phyloP scores from a whole-genome alignment of 2,888 invertebrate genomes.

The Agrochola macilenta region DNA sequence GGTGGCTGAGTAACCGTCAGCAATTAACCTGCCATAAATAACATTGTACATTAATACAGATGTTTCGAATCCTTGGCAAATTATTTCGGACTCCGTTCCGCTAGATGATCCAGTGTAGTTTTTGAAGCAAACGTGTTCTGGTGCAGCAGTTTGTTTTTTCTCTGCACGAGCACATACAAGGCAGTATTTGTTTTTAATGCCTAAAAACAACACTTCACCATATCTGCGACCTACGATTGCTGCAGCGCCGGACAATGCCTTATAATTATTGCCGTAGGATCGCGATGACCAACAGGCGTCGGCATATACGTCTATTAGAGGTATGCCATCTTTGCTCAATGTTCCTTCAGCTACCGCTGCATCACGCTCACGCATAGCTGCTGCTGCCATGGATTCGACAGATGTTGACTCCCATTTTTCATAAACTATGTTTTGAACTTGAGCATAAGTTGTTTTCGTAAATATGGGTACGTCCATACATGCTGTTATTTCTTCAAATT shows the following conservation, averaged over 20 bases:
- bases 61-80: constrained; percentile 22
- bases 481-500: too few relatives aligned
- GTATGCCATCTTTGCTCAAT: constrained; percentile 9
- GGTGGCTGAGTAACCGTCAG: constrained; percentile 22
- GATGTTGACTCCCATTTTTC: too few relatives aligned
- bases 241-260: background rate
- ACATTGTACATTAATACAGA: constrained; percentile 9
- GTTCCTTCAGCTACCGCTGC: constrained; percentile 18
- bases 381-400: too few relatives aligned
- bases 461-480: too few relatives aligned
- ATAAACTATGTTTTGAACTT: too few relatives aligned
- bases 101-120: constrained; percentile 10
- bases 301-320: background rate
- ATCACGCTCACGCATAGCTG: constrained; percentile 6
- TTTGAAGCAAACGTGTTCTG: constrained; percentile 1
- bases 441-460: too few relatives aligned
- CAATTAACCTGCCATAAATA: constrained; percentile 3
- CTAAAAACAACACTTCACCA: background rate
- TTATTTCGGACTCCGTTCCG: constrained; percentile 7
- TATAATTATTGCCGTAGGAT: constrained; percentile 1
- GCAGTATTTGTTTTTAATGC: background rate
- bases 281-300: background rate
- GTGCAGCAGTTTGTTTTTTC: background rate
- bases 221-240: constrained; percentile 1
- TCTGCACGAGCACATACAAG: constrained; percentile 1